Base-by-base conservation (phyloP, 2,797 vertebrate species). In the Apodemus agrarius region DNA sequence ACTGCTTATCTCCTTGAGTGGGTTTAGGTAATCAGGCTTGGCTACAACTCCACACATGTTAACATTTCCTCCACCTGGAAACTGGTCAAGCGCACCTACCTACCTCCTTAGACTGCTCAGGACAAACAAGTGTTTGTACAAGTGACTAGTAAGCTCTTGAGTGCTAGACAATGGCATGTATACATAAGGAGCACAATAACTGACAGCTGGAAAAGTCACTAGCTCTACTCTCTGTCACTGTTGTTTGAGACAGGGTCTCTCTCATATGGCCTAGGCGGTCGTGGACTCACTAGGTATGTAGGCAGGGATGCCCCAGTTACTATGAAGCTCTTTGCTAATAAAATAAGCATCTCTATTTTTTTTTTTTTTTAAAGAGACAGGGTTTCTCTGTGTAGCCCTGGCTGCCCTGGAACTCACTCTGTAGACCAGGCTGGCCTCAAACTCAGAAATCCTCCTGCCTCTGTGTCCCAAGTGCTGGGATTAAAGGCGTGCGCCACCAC, bases 131-230 rank as follows among this genome's bases (percentile, higher is more conserved):
- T 34, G 59, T 34, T 61, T 46, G 59, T 63, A 65, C 59, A 31
- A 84, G 82, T 22, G 54, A 59, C n/a, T 4, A 40, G 54, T 26
- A 40, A 22, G n/a, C n/a, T 31, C 3, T 21, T 17, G 12, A 46
- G 29, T 19, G 29, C n/a, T 11, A 40, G 80, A 40, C 57, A 61
- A 40, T 9, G 57, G 80, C 26, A 24, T 61, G 11, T 43, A 61
- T 24, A 61, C 13, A 34, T 17, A 12, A 16, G 26, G 1, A 31
- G 59, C 10, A 29, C 0, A 4, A 2, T 17, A 46, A 65, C 0
- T 21, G 59, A 65, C 82, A 65, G 13, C 26, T 65, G 59, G 59
- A 43, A 46, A 84, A 84, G 31, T 19, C 59, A 65, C 22, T 12
- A 84, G 17, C 11, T 63, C 59, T 31, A 40, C 1, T 31, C 59